A percentile compares a stretch with the other conserved stretches of the same genome.
phyloP scores from a whole-genome alignment of 2,113 vertebrate genomes.

The Chaetorhynchus papuensis region DNA sequence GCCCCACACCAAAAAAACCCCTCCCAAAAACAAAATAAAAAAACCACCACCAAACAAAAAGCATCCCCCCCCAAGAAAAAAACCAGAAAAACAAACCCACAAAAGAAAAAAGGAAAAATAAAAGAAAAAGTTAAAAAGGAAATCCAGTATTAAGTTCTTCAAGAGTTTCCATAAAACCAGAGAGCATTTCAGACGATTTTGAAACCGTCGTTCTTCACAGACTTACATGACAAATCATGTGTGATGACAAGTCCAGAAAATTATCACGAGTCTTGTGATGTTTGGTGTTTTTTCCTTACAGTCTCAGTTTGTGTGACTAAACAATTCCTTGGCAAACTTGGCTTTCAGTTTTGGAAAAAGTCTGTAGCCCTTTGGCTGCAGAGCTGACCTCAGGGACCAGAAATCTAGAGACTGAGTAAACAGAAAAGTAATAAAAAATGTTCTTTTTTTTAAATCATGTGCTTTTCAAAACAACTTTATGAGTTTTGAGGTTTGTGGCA shows the following conservation, averaged over 20 bases:
- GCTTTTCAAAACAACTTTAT: background rate
- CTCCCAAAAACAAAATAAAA: background rate
- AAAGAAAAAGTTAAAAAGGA: background rate
- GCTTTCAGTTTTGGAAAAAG: constrained; percentile 16
- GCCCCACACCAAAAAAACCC: background rate
- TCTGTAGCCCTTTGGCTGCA: background rate
- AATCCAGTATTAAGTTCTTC: background rate
- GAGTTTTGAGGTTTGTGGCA: background rate
- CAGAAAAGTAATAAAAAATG: background rate
- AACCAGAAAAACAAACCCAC: too few relatives aligned
- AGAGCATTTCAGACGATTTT: background rate
- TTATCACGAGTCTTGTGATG: constrained; percentile 36
- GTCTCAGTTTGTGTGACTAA: constrained; percentile 17
- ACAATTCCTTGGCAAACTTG: background rate
- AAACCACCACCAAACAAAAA: background rate
- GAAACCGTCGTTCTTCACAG: background rate
- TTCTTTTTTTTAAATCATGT: background rate
- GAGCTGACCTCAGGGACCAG: background rate
- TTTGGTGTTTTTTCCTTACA: background rate
- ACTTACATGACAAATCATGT: background rate
- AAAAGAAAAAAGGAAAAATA: background rate
- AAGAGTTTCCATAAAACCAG: background rate
- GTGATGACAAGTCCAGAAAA: constrained; percentile 15
- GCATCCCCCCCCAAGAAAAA: accelerated
- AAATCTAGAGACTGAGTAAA: constrained; percentile 16